Evolutionary conservation across 2,797 vertebrate species (phyloP), one percentile per base, ranked within the genome.

Genomic region (Astyanax mexicanus): DNA sequence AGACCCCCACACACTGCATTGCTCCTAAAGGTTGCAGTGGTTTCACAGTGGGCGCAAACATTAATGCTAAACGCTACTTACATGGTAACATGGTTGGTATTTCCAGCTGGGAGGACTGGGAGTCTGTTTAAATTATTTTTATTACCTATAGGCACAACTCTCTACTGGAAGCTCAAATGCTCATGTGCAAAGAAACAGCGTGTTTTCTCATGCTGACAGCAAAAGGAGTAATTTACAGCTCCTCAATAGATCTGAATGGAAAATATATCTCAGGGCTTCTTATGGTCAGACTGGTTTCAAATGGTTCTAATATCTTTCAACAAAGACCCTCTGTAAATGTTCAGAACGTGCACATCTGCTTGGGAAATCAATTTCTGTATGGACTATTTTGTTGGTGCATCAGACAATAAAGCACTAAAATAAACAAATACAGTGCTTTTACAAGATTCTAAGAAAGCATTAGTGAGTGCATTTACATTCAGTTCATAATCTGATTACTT

Each of bases 31-130:
- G 73, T 83, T 77, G 82, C 72, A 69, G 83, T 32, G 74, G 76
- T 82, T 86, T 80, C 87, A 79, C 86, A 88, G 85, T 72, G 32
- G 83, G 88, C 69, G 51, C 12, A 73, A 79, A 84, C 78, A 84
- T 88, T 90, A 80, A 87, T 87, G 82, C 69, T 80, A 74, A 87
- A 82, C 45, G 66, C 81, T 86, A 84, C n/a, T n/a, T n/a, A n/a
- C 86, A 82, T 83, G 83, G 84, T 84, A 87, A 89, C 89, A 75
- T 75, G 74, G 66, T 87, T 88, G 89, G 80, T 82, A 79, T 77
- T 88, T 79, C 85, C 83, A 84, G 80, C 84, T 85, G 85, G 82
- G 78, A 80, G 84, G 35, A 83, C n/a, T n/a, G 21, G 62, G 73
- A 81, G 75, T 83, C 61, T 84, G 66, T 80, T 21, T 19, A 47